Evolutionary conservation across 2,113 vertebrate genomes (phyloP), one percentile per base, ranked within the genome.

Genomic region (Corvus hawaiiensis): DNA sequence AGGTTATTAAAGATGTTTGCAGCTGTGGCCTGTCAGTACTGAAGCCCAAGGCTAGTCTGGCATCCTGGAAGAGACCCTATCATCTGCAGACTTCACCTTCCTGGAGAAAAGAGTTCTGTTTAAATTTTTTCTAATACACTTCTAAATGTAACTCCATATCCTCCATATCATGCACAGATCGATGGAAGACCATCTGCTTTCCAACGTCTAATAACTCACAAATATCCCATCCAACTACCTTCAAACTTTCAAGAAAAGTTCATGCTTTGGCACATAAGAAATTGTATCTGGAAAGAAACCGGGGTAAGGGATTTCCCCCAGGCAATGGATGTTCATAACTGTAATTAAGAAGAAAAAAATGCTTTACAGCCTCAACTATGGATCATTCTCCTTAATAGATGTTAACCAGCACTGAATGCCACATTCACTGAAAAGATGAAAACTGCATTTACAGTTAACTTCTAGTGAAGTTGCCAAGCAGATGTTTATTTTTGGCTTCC

Each of bases 401-500:
- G 63, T 88, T 90, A 93, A 83, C 73, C 64, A 87, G 91, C 74
- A 84, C n/a, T 66, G 83, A 95, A 82, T 66, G 81, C 67, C 63
- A 89, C 82, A 73, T 88, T 77, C 54, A 67, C 72, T 81, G 52
- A 94, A 93, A 87, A 54, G 86, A 92, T 46, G 78, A 94, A 96
- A 96, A 94, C 61, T 77, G 35, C 55, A 74, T 81, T 95, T 94
- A 94, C 78, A 83, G 78, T 90, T 89, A 89, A 93, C 58, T 91
- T 83, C 58, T 93, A 56, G 51, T 54, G 33, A 61, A 83, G 66
- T 61, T 94, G 94, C 94, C 91, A 94, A 97, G 92, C 91, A 94
- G 89, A 85, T 96, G 83, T 92, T 97, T 96, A 94, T 95, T 97
- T 97, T 94, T 94, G 84, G 90, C 93, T 94, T 93, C 66, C 67